Evolutionary conservation across 2,797 vertebrate genomes (phyloP).

Genomic region (Pampus argenteus): DNA sequence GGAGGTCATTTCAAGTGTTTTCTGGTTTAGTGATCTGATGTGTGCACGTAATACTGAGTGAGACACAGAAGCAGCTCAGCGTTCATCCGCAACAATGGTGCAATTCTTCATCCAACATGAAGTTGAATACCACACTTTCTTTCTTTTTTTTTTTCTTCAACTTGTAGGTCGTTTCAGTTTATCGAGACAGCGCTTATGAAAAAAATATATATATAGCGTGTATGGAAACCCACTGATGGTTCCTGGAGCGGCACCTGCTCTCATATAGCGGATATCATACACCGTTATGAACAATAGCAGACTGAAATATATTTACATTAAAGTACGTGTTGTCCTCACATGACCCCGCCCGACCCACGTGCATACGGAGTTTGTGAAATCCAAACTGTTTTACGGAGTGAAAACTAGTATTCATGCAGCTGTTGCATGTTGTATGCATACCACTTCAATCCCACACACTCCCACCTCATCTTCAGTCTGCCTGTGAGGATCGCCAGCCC

Average conservation of each 20-base stretch:
- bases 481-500: slow-evolving; percentile 9
- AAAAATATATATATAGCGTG: too few species aligned
- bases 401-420: slow-evolving; percentile 39
- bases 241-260: not conserved
- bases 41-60: not conserved
- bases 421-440: slow-evolving; percentile 38
- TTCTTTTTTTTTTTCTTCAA: too few species aligned
- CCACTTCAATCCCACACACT: slow-evolving; percentile 59
- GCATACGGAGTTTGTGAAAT: slow-evolving; percentile 10
- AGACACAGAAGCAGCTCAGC: slow-evolving; percentile 16
- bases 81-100: slow-evolving; percentile 42
- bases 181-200: not conserved
- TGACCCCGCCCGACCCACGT: not conserved
- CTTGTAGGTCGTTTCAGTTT: too few species aligned
- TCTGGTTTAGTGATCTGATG: not conserved
- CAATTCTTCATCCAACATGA: slow-evolving; percentile 12
- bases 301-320: not conserved
- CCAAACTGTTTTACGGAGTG: slow-evolving; percentile 8
- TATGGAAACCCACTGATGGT: not conserved
- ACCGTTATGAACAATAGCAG: not conserved
- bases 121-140: slow-evolving; percentile 33
- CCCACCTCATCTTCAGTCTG: slow-evolving; percentile 46
- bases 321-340: not conserved
- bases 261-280: not conserved
- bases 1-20: not conserved